Conservation (phyloP, 2,113 vertebrate genomes). For the Callipepla squamata region DNA sequence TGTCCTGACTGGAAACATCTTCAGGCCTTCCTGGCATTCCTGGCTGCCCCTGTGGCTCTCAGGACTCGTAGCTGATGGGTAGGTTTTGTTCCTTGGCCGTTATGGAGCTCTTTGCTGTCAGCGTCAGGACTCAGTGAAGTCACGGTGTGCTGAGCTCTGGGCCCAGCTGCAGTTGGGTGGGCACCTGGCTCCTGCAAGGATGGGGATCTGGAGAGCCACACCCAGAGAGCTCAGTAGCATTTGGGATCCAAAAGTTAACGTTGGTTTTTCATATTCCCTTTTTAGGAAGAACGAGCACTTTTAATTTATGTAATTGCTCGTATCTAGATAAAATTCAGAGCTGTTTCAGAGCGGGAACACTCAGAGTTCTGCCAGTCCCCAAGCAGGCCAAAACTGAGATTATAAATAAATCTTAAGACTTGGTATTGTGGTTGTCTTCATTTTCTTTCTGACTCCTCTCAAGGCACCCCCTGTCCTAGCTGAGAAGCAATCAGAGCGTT, state of each 20-base stretch:
- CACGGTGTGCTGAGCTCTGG: neutral
- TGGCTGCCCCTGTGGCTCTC: neutral
- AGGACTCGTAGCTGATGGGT: neutral
- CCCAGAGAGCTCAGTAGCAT: neutral
- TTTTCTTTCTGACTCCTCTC: neutral
- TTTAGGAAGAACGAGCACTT: slow-evolving; percentile 14
- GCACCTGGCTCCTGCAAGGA: neutral
- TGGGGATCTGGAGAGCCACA: neutral
- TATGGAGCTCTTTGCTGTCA: neutral
- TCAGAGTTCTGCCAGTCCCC: slow-evolving; percentile 12
- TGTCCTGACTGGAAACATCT: neutral
- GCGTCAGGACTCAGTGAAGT: neutral
- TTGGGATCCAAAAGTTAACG: neutral
- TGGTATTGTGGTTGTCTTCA: neutral
- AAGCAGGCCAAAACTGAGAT: slow-evolving; percentile 19
- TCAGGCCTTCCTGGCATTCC: neutral
- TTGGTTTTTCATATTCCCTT: slow-evolving; percentile 9
- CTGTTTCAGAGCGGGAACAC: neutral
- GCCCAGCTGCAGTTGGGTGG: neutral
- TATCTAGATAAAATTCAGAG: slow-evolving; percentile 25
- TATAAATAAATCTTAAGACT: slow-evolving; percentile 16
- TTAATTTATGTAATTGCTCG: neutral
- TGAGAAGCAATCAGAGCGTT: neutral
- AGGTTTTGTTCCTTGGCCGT: rapidly evolving
- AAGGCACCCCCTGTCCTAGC: neutral